Base-by-base conservation (phyloP, 2,888 invertebrate genomes). In the Carabus problematicus region DNA sequence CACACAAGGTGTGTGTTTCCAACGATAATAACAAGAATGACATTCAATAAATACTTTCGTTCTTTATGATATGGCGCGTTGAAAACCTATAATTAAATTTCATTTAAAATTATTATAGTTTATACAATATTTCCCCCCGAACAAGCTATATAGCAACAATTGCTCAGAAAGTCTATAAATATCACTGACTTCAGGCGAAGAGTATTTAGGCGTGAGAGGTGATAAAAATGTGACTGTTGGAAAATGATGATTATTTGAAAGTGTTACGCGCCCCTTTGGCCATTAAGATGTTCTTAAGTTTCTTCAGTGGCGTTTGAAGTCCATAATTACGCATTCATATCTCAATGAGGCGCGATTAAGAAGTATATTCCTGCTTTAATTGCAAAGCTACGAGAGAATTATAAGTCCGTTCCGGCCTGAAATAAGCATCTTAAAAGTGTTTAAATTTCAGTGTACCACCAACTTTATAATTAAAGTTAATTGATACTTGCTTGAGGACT, bases 351-450 rank as follows among this genome's bases (percentile, higher is more conserved):
- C 49, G 62, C 62, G 69, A 69, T 69, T 69, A 69, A 61, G 69
- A 61, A 62, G 69, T 69, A 69, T 69, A 69, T 69, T 62, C 62
- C 16, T 19, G 69, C 52, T 69, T 69, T 69, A 69, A 69, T 69
- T 69, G 69, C 62, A 41, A 49, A 43, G 62, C 29, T 19, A 40
- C 49, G 16, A 29, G 47, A 55, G 69, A 40, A 56, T 58, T 42
- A 60, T 52, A 60, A 60, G 59, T 59, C 49, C 58, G 47, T 12
- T 39, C 8, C 56, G 49, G 67, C 45, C 56, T 29, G 69, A 47
- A 68, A 60, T 60, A 68, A 69, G 69, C 60, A 68, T 68, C 68
- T 68, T 68, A 69, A 69, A 69, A 69, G 69, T 55, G 69, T 69
- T 69, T 62, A 54, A 69, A 69, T 69, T 69, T 47, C 62, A 62